These are phyloP conservation scores for Anastrepha obliqua DNA, from an alignment of 1,140 invertebrate genomes.

Conservation along the genomic window DNA sequence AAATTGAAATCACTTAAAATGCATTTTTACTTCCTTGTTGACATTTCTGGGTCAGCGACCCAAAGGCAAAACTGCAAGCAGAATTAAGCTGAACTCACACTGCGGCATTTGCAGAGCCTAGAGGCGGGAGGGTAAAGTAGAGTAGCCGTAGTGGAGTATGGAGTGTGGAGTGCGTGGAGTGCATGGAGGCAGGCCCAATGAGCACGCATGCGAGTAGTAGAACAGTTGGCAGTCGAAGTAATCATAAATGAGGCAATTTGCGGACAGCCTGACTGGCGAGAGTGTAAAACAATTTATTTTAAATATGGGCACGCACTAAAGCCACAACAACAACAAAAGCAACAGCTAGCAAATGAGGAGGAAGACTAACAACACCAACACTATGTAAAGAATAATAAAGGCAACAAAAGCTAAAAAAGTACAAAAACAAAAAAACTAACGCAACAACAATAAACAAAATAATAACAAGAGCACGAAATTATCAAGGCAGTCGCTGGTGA, in stretches of 20 bases:
- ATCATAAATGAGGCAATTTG: conserved; percentile 50
- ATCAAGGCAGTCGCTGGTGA: background rate
- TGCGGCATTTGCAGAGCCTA: background rate
- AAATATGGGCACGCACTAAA: conserved; percentile 45
- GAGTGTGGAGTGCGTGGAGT: background rate
- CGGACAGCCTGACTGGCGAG: conserved; percentile 3
- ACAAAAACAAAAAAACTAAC: no score
- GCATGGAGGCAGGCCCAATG: background rate
- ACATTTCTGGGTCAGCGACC: conserved; percentile 74
- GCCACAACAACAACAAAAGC: background rate
- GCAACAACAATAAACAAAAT: background rate
- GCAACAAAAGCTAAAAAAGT: no score
- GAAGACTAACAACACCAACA: background rate
- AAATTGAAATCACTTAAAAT: conserved; percentile 55
- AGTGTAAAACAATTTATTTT: conserved; percentile 45
- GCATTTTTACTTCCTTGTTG: conserved; percentile 71
- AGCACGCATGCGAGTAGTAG: background rate
- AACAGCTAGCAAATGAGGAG: background rate
- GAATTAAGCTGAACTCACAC: conserved; percentile 40
- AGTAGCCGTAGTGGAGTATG: background rate
- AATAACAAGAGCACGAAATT: background rate
- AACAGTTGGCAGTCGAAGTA: background rate
- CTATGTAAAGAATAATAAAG: background rate
- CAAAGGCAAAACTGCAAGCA: conserved; percentile 59
- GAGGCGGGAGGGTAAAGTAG: background rate